Base-by-base conservation (phyloP, 2,888 invertebrate species). In the Criorhina ranunculi region DNA sequence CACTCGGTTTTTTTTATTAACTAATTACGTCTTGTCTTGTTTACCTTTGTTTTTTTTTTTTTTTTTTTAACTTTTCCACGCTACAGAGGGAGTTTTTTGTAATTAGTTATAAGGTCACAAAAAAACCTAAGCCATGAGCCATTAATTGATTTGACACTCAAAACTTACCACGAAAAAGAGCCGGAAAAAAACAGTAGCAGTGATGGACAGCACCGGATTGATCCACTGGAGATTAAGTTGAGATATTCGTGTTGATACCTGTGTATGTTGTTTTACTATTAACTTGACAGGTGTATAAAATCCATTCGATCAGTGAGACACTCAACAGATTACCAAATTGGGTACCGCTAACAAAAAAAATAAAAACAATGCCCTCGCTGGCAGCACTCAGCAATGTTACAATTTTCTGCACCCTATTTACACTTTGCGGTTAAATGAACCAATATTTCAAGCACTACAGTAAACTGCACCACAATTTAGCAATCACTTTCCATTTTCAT, bases 401-500 rank as follows among this genome's bases (percentile, higher is more conserved):
- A 79, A 67, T 73, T 72, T 51, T 59, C 44, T 69, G 72, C 72
- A 78, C 78, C 55, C 78, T 72, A 31, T 78, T 72, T 73, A 62
- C 40, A 78, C 46, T 73, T 79, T 75, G 79, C 69, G 83, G 79
- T 79, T 79, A 79, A 83, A 67, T 57, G 72, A 78, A 79, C 79
- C 79, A 73, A 69, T 69, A 69, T 64, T 15, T 73, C 15, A 33
- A 33, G 15, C 31, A 33, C 29, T 33, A 35, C 24, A 60, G 40
- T 31, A 37, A 44, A 64, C 62, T 69, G 73, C 55, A 83, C 79
- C 62, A 59, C 67, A 73, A 73, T 73, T 83, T 69, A 79, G 67
- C 72, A 83, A 73, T 75, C 79, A 83, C 83, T 83, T 83, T 83
- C 83, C 79, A 73, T 83, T 83, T 83, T 59, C 33, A 51, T 69